Evolutionary conservation across 2,888 invertebrate species (phyloP).

Genomic region (Andrena praecox): DNA sequence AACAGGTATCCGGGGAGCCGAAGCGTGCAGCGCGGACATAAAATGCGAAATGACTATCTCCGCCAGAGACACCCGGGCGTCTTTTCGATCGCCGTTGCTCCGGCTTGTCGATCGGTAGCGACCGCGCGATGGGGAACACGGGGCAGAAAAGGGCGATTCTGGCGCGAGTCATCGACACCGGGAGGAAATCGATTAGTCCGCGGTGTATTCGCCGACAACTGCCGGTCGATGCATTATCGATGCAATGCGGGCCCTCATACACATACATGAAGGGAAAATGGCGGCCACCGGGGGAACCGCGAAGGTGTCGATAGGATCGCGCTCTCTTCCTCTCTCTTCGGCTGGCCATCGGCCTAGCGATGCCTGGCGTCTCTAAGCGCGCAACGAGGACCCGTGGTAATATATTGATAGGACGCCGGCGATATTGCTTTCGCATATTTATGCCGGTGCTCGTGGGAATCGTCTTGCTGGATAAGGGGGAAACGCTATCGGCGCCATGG

Average conservation of each 20-base stretch:
- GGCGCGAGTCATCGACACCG: slow-evolving; percentile 44
- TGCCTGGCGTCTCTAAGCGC: slow-evolving; percentile 62
- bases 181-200: slow-evolving; percentile 68
- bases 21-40: slow-evolving; percentile 45
- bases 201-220: slow-evolving; percentile 55
- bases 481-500: slow-evolving; percentile 44
- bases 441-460: slow-evolving; percentile 69
- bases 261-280: slow-evolving; percentile 73
- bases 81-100: background rate
- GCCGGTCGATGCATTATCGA: slow-evolving; percentile 68
- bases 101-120: slow-evolving; percentile 7
- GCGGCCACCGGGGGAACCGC: slow-evolving; percentile 55
- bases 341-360: slow-evolving; percentile 25
- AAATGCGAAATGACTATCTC: slow-evolving; percentile 43
- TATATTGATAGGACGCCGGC: slow-evolving; percentile 67
- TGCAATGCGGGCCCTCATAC: slow-evolving; percentile 67
- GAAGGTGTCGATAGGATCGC: slow-evolving; percentile 71
- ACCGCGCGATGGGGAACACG: background rate
- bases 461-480: slow-evolving; percentile 52
- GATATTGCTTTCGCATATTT: slow-evolving; percentile 71
- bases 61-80: slow-evolving; percentile 41
- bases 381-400: slow-evolving; percentile 57
- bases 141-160: slow-evolving; percentile 23
- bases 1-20: slow-evolving; percentile 36
- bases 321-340: slow-evolving; percentile 14